Percentiles rank a stretch among this genome's conserved stretches.
phyloP scores from a whole-genome alignment of 1,140 invertebrate genomes.

The Neomicropteryx cornuta region DNA sequence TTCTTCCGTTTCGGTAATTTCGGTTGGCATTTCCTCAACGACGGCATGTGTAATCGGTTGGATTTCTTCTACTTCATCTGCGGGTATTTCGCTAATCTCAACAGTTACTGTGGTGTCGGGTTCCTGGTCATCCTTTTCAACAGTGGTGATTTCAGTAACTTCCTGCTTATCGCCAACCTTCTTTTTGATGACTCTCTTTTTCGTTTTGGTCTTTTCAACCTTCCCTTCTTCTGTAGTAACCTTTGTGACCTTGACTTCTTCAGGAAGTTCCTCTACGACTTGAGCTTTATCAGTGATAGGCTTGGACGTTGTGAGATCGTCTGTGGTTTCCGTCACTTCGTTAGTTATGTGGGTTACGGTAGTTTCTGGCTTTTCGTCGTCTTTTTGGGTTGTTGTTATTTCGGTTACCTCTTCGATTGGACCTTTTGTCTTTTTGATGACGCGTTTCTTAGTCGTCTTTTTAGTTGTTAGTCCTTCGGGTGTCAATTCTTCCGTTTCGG shows the following conservation, averaged over 20 bases:
- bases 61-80: neutral
- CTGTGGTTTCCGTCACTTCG: conserved; percentile 6
- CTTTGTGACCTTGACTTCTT: conserved; percentile 22
- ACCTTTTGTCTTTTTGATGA: conserved; percentile 21
- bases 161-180: conserved; percentile 22
- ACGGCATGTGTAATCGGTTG: neutral
- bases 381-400: conserved; percentile 15
- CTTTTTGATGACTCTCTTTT: conserved; percentile 25
- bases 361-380: conserved; percentile 13
- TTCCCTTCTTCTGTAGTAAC: conserved; percentile 21
- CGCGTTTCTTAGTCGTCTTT: conserved; percentile 19
- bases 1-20: conserved; percentile 7
- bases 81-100: conserved; percentile 10
- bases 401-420: conserved; percentile 20
- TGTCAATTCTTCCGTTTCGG: conserved; percentile 12
- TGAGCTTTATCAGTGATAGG: neutral
- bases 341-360: conserved; percentile 10
- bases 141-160: conserved; percentile 26
- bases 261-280: conserved; percentile 8
- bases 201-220: conserved; percentile 15
- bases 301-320: conserved; percentile 3
- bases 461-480: conserved; percentile 18
- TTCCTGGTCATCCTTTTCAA: conserved; percentile 30
- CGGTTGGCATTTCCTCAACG: conserved; percentile 11
- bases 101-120: conserved; percentile 23